Percentiles rank a stretch among this genome's conserved stretches.
Evolutionary conservation across 2,888 invertebrate genomes (phyloP).

Genomic region (Drosophila borealis): DNA sequence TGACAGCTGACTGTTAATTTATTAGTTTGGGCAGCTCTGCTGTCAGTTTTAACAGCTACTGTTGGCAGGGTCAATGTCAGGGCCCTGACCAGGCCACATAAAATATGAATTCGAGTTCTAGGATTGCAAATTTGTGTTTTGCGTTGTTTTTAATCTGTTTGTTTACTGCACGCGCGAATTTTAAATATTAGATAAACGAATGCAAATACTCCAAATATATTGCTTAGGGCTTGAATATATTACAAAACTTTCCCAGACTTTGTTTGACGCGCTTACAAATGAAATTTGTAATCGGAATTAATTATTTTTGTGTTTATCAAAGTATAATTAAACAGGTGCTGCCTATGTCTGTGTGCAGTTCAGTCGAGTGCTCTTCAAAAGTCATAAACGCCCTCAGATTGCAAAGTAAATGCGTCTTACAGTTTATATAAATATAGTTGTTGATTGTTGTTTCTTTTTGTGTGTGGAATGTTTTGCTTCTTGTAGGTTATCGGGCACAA

Average conservation of each 20-base stretch:
- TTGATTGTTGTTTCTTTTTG: constrained; percentile 4
- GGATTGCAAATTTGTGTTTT: constrained; percentile 3
- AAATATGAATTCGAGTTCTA: constrained; percentile 12
- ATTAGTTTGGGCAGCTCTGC: constrained; percentile 19
- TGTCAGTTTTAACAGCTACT: constrained; percentile 2
- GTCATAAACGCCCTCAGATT: constrained; percentile 16
- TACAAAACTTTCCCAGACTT: constrained; percentile 16
- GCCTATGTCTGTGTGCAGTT: neutral
- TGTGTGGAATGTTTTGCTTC: constrained; percentile 6
- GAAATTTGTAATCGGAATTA: constrained; percentile 12
- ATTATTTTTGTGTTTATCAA: constrained; percentile 8
- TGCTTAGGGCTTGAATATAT: neutral
- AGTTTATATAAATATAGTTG: constrained; percentile 7
- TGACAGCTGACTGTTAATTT: constrained; percentile 45
- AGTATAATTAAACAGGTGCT: constrained; percentile 27
- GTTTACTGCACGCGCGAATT: too few relatives aligned
- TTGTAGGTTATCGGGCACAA: constrained; percentile 21
- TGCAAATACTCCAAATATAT: constrained; percentile 9
- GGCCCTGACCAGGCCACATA: constrained; percentile 8
- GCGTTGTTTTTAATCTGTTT: neutral
- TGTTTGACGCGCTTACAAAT: constrained; percentile 5
- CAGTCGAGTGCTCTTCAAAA: constrained; percentile 31
- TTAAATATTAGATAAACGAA: constrained; percentile 8
- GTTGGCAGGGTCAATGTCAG: constrained; percentile 51
- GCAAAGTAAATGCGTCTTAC: constrained; percentile 41